Percentiles rank a stretch among this genome's conserved stretches.
phyloP scores from a whole-genome alignment of 2,888 invertebrate species.

The Sesia apiformis region DNA sequence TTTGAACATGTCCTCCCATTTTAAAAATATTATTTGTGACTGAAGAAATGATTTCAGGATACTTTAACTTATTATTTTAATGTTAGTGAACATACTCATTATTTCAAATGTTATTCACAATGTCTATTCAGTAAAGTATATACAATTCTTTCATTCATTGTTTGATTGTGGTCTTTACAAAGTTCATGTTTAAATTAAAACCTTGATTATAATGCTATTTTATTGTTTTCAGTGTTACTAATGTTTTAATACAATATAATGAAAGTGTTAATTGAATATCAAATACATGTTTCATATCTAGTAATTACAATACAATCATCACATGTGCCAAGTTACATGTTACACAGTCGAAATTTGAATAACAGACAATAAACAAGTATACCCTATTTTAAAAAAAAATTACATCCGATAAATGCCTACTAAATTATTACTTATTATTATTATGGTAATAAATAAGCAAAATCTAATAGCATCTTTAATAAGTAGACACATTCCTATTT shows the following conservation, averaged over 20 bases:
- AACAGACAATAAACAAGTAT: neutral
- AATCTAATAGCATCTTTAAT: neutral
- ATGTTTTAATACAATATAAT: too few relatives aligned
- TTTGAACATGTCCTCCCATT: too few relatives aligned
- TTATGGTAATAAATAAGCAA: neutral
- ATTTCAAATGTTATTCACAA: neutral
- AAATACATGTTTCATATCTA: too few relatives aligned
- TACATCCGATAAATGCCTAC: neutral
- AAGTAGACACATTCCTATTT: constrained; percentile 3
- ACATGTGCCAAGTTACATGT: neutral
- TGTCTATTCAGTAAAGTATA: too few relatives aligned
- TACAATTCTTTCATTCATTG: too few relatives aligned
- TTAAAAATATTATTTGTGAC: too few relatives aligned
- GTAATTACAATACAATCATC: neutral
- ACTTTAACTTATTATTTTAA: neutral
- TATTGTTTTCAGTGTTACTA: too few relatives aligned
- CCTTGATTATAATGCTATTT: too few relatives aligned
- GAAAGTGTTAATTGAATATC: too few relatives aligned
- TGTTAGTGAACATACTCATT: neutral
- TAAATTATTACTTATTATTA: neutral
- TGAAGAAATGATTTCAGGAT: neutral
- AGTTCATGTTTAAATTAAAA: too few relatives aligned
- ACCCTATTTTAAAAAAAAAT: neutral
- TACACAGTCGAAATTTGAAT: neutral
- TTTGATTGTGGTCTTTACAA: too few relatives aligned